Evolutionary conservation across 2,888 invertebrate genomes (phyloP), one percentile per base, ranked within the genome.

Genomic region (Cecidostiba fungosa): DNA sequence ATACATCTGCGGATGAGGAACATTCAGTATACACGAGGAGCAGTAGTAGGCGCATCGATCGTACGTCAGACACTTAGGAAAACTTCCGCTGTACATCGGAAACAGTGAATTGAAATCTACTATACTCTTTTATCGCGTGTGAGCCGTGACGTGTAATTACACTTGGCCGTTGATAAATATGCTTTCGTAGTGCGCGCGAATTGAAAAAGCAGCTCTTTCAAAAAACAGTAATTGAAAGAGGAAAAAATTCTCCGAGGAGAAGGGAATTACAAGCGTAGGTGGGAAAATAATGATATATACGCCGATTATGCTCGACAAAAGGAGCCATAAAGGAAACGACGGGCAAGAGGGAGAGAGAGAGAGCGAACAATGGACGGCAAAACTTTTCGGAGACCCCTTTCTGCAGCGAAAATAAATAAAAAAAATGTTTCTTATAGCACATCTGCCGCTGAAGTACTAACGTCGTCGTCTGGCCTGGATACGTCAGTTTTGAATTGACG

Each of bases 401-500:
- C n/a, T n/a, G 43, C 43, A 6, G 12, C 43, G 3, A 43, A 43
- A 43, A n/a, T 32, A 39, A 14, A 47, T 14, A 74, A 23, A 82
- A 70, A 59, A n/a, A 77, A 43, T 72, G 5, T 16, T 84, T 47
- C 66, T 50, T 66, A n/a, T n/a, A 29, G 14, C 82, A 23, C 62
- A 59, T 47, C 39, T 36, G 43, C 19, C 66, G 73, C 14, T 62
- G 66, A 84, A 74, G 43, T 54, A 32, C 23, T 4, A n/a, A 23
- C 54, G 50, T 50, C 54, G 50, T n/a, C 72, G 43, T 59, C 50
- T 43, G 74, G 43, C 84, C 84, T 84, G 84, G 66, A 74, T 78
- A 73, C 66, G 84, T 84, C 84, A 84, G 50, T 73, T 80, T 74
- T 26, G 74, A 80, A 84, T 76, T 43, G 84, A 80, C 79, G 76